Base-by-base conservation (phyloP, 2,888 invertebrate species). In the Carterocephalus palaemon region DNA sequence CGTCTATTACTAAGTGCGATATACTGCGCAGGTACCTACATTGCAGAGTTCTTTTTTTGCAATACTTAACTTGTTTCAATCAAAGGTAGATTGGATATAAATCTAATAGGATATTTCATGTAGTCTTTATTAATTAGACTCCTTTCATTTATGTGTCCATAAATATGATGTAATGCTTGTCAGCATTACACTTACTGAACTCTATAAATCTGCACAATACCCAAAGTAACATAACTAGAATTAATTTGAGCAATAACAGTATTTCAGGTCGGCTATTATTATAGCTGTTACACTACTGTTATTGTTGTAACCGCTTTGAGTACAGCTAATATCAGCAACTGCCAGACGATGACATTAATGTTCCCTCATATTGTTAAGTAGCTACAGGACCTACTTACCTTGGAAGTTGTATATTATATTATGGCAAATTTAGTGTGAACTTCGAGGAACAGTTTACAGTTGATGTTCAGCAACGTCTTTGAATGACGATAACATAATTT, bases 241-340 rank as follows among this genome's bases (percentile, higher is more conserved):
- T 43, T 43, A 36, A 43, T 43, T 43, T 43, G 16, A 23, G 29
- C 36, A 43, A 43, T 43, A 43, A 43, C 43, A 43, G 29, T 43
- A 43, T 36, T 36, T 43, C 23, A 43, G 29, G 12, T 42, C 28
- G 4, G 17, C 29, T 9, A 22, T 42, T 20, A 34, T 29, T 34
- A 13, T 16, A 29, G 22, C 23, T 36, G 22, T 29, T 28, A 34
- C 20, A 28, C 28, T 36, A 36, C 7, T 42, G 43, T 36, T 17
- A 43, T 8, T 36, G 26, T 22, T 29, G 16, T 22, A 22, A 29
- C 12, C 16, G 22, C 29, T 8, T 43, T 26, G 4, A 16, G 40
- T 49, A 42, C 32, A 52, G 51, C 46, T 54, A 51, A 55, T 56
- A 59, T 54, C 53, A 56, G 43, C 52, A 49, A 47, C 29, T 49